These are phyloP conservation scores for Mustelus asterias DNA, from an alignment of 2,113 vertebrate species.

Conservation along the genomic window DNA sequence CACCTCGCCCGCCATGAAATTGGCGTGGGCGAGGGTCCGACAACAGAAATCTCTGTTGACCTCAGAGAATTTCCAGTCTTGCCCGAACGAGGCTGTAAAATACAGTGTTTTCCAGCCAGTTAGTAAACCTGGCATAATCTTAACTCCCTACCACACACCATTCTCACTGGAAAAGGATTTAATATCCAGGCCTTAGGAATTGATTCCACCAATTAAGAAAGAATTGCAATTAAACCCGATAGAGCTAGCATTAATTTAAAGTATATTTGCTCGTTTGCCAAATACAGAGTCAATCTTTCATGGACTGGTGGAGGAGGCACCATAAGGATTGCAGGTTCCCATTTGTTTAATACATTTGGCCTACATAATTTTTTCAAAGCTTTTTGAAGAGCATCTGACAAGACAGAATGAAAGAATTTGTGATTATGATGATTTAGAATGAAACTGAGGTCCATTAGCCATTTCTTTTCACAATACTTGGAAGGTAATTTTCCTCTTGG, in stretches of 20 bases:
- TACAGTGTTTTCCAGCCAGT: background rate
- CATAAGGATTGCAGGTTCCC: background rate
- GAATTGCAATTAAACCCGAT: background rate
- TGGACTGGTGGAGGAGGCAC: background rate
- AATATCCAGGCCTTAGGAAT: background rate
- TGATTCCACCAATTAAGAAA: background rate
- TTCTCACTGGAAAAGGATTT: background rate
- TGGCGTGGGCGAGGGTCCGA: too few species aligned
- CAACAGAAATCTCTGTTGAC: too few species aligned
- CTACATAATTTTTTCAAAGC: background rate
- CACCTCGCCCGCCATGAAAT: too few species aligned
- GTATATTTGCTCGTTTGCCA: background rate
- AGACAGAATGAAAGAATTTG: background rate
- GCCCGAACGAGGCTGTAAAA: too few species aligned
- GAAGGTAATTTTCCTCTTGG: background rate
- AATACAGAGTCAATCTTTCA: background rate
- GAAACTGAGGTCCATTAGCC: background rate
- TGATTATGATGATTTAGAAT: background rate
- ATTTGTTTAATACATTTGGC: background rate
- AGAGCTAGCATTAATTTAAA: background rate
- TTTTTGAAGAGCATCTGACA: background rate
- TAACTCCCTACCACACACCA: background rate
- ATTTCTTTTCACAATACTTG: background rate
- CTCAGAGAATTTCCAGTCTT: too few species aligned
- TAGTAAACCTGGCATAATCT: background rate